phyloP scores from a whole-genome alignment of 2,888 invertebrate species.

The Operophtera brumata region DNA sequence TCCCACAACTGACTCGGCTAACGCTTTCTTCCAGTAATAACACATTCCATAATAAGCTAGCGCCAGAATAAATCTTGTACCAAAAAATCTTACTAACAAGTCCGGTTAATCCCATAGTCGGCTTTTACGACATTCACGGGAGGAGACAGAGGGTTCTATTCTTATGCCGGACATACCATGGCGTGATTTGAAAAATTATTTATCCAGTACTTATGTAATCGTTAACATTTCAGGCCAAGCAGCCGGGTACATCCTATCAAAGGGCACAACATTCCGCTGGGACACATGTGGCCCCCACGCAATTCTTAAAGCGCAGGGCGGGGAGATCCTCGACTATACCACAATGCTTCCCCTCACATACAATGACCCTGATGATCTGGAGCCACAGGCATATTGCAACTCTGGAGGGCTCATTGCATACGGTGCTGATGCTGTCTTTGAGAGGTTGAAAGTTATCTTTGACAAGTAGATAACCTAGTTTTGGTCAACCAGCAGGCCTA shows the following conservation, averaged over 20 bases:
- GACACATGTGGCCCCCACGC: constrained; percentile 96
- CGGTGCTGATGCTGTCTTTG: constrained; percentile 40
- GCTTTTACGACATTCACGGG: too few species aligned
- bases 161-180: too few species aligned
- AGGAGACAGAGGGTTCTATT: too few species aligned
- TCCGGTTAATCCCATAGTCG: too few species aligned
- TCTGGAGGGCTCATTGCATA: constrained; percentile 66
- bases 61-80: too few species aligned
- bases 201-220: too few species aligned
- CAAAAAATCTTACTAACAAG: too few species aligned
- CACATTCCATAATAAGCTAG: too few species aligned
- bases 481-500: too few species aligned
- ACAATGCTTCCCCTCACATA: constrained; percentile 55
- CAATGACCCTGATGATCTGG: constrained; percentile 49
- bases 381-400: constrained; percentile 63
- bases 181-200: too few species aligned
- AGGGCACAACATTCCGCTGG: constrained; percentile 92
- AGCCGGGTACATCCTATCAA: constrained; percentile 86
- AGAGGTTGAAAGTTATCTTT: constrained; percentile 46
- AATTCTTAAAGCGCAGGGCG: constrained; percentile 89
- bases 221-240: constrained; percentile 65
- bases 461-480: not conserved
- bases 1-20: too few species aligned
- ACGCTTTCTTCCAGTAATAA: too few species aligned
- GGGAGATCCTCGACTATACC: constrained; percentile 78